A percentile compares a stretch with the other conserved stretches of the same genome.
Conservation (phyloP, 2,888 invertebrate species). For the Coremacera marginata region DNA sequence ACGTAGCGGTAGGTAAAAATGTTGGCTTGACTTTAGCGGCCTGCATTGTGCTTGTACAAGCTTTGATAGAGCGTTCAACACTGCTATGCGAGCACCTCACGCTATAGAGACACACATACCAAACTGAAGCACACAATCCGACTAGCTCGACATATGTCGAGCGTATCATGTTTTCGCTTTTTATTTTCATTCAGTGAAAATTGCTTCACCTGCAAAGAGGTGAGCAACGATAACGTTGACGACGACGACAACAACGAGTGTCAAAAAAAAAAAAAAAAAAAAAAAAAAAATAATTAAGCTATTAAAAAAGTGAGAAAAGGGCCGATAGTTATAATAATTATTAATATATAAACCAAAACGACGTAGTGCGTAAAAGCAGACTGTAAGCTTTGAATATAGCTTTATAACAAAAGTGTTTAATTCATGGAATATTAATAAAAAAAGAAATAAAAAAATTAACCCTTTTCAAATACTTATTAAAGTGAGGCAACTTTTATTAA, state of each 20-base stretch:
- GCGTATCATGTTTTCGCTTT: slow-evolving; percentile 36
- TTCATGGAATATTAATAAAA: too few relatives aligned
- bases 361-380: not conserved
- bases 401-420: not conserved
- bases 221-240: slow-evolving; percentile 7
- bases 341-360: not conserved
- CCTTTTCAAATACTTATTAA: too few relatives aligned
- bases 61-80: not conserved
- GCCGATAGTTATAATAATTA: not conserved
- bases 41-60: not conserved
- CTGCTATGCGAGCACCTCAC: not conserved
- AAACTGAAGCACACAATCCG: not conserved
- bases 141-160: slow-evolving; percentile 24
- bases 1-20: not conserved
- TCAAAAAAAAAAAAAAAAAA: slow-evolving; percentile 1
- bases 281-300: not conserved
- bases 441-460: too few relatives aligned
- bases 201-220: slow-evolving; percentile 66
- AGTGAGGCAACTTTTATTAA: too few relatives aligned
- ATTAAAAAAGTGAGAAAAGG: not conserved
- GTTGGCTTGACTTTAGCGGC: not conserved
- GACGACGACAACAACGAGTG: not conserved
- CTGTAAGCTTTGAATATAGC: not conserved
- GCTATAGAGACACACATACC: not conserved
- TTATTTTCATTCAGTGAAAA: slow-evolving; percentile 65